Evolutionary conservation across 2,797 vertebrate genomes (phyloP).

Genomic region (Vipera latastei): DNA sequence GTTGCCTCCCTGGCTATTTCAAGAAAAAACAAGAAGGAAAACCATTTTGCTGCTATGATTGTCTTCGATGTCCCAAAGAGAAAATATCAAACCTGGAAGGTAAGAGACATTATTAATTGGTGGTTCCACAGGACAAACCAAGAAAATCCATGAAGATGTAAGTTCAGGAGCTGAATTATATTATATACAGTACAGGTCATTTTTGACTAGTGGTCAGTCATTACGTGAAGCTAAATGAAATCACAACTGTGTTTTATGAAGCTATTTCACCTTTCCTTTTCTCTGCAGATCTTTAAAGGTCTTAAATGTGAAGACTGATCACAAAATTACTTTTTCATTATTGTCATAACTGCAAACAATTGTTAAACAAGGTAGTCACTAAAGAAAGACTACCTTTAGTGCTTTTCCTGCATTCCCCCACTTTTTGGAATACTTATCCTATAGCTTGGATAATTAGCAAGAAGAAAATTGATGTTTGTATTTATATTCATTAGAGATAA

Average conservation of each 20-base stretch:
- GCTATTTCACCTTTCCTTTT: not conserved
- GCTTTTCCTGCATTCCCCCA: not conserved
- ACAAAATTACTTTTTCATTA: not conserved
- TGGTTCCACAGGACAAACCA: not conserved
- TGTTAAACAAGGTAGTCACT: not conserved
- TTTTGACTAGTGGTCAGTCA: not conserved
- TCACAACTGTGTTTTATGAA: not conserved
- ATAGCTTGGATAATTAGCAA: not conserved
- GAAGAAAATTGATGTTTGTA: not conserved
- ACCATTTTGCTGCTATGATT: not conserved
- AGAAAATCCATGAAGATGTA: not conserved
- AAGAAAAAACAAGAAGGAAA: not conserved
- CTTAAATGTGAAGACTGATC: not conserved
- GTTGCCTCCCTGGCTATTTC: not conserved
- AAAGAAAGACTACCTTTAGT: not conserved
- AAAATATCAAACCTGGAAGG: not conserved
- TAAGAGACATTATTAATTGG: not conserved
- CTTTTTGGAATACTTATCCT: not conserved
- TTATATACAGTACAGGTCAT: not conserved
- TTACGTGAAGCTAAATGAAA: not conserved
- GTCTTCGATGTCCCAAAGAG: not conserved
- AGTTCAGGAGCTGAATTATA: not conserved
- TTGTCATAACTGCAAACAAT: not conserved
- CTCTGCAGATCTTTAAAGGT: not conserved
- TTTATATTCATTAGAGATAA: not conserved